These are phyloP conservation scores for Vanacampus margaritifer DNA, from an alignment of 2,113 vertebrate genomes.

Conservation along the genomic window DNA sequence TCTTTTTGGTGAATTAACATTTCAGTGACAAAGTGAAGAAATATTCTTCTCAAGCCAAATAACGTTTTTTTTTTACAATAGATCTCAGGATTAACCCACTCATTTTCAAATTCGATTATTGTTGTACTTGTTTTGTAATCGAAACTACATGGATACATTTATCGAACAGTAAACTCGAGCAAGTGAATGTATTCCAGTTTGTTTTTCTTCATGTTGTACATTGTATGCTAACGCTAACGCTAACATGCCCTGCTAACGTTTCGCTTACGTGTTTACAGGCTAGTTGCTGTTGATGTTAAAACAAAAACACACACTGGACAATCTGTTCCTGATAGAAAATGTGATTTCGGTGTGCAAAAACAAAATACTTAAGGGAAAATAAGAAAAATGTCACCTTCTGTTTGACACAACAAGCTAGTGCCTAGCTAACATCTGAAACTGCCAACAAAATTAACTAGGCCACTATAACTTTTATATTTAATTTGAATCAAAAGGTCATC, in stretches of 20 bases:
- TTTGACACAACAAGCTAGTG: background rate
- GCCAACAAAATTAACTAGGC: background rate
- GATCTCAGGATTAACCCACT: constrained; percentile 56
- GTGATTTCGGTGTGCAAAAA: constrained; percentile 3
- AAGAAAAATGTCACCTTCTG: background rate
- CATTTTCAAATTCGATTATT: constrained; percentile 12
- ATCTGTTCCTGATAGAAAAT: constrained; percentile 28
- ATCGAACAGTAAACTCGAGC: constrained; percentile 14
- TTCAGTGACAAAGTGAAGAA: constrained; percentile 36
- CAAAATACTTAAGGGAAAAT: background rate
- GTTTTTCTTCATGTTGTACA: constrained; percentile 7
- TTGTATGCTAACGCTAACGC: background rate
- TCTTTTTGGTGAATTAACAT: background rate
- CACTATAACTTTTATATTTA: background rate
- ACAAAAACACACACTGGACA: constrained; percentile 25
- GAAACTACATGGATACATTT: constrained; percentile 47
- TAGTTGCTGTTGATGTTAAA: constrained; percentile 30
- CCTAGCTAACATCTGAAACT: background rate
- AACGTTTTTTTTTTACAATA: constrained; percentile 38
- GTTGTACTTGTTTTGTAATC: constrained; percentile 21
- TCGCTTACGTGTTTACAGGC: constrained; percentile 44
- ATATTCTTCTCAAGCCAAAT: constrained; percentile 63
- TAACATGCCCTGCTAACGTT: constrained; percentile 2
- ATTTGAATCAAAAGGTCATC: background rate
- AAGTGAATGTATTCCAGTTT: constrained; percentile 49